Conservation (phyloP, 2,888 invertebrate genomes). For the Mechanitis messenoides region DNA sequence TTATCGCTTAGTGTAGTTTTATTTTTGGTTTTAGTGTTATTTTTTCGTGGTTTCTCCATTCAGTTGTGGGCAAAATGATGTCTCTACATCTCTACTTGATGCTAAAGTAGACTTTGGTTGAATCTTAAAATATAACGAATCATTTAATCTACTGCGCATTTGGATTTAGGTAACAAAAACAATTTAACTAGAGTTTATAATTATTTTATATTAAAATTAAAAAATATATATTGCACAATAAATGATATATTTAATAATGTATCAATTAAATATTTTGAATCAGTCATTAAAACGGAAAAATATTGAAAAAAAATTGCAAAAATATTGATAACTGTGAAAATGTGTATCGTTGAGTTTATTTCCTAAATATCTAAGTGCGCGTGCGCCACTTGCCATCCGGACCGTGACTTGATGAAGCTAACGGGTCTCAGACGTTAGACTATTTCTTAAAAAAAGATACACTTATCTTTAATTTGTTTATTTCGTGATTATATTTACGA, state of each 20-base stretch:
- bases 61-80: slow-evolving; percentile 21
- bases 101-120: background rate
- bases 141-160: no score
- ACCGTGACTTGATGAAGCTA: slow-evolving; percentile 44
- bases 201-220: no score
- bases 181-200: no score
- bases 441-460: no score
- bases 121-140: background rate
- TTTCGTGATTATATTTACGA: no score
- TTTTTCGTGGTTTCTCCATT: slow-evolving; percentile 15
- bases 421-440: slow-evolving; percentile 29
- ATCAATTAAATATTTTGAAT: no score
- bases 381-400: slow-evolving; percentile 46
- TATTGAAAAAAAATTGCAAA: slow-evolving; percentile 16
- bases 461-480: no score
- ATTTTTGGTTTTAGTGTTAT: slow-evolving; percentile 15
- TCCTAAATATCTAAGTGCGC: slow-evolving; percentile 40
- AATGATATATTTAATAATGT: no score
- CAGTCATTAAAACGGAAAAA: no score
- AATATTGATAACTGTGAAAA: slow-evolving; percentile 14
- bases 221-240: no score
- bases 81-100: background rate
- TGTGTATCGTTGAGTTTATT: slow-evolving; percentile 32
- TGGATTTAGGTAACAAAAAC: no score
- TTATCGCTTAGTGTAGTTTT: slow-evolving; percentile 24